A percentile compares a stretch with the other conserved stretches of the same genome.
These are phyloP conservation scores for Heliconius ethilla DNA, from an alignment of 2,888 invertebrate genomes.

Conservation along the genomic window DNA sequence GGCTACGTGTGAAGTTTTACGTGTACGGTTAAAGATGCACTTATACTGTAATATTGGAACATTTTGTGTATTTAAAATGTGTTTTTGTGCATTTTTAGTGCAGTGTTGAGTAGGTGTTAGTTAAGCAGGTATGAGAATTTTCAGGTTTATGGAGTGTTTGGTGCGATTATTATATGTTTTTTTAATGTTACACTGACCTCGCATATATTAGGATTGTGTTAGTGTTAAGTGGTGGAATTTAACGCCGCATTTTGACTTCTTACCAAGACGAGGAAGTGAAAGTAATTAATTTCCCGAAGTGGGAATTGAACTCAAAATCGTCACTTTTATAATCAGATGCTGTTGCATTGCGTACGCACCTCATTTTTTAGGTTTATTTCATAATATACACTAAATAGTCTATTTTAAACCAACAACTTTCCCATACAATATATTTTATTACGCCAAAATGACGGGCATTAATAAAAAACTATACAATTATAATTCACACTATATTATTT, in stretches of 20 bases:
- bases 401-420: not conserved
- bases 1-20: constrained; percentile 50
- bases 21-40: constrained; percentile 47
- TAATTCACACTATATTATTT: not conserved
- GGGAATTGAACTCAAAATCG: not conserved
- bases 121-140: not conserved
- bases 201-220: not conserved
- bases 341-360: too few relatives aligned
- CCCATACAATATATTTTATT: not conserved
- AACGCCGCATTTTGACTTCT: not conserved
- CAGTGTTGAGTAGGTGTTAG: not conserved
- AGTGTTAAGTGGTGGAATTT: not conserved
- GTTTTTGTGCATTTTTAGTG: not conserved
- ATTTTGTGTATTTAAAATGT: constrained; percentile 14
- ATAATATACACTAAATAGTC: too few relatives aligned
- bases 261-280: not conserved
- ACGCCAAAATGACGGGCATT: too few relatives aligned
- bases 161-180: not conserved
- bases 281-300: not conserved
- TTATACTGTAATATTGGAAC: constrained; percentile 24
- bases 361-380: too few relatives aligned
- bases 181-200: not conserved
- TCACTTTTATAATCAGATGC: too few relatives aligned
- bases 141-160: not conserved
- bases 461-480: not conserved